Evolutionary conservation across 2,888 invertebrate species (phyloP).

Genomic region (Philonicus albiceps): DNA sequence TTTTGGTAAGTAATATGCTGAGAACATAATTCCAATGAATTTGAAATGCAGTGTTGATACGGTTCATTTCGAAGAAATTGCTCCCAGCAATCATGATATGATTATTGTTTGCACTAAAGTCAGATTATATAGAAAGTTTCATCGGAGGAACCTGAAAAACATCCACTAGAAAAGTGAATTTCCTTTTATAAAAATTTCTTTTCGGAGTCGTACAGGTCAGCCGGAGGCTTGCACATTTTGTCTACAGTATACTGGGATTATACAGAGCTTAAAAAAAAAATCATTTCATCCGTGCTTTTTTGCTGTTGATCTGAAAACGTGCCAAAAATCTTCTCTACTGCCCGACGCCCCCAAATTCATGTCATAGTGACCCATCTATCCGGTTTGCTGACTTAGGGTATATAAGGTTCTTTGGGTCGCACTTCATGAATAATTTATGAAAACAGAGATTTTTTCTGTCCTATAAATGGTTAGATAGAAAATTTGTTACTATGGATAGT

Average conservation of each 20-base stretch:
- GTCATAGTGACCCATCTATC: not conserved
- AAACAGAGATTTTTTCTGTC: not conserved
- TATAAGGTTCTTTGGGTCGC: not conserved
- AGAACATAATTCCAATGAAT: not conserved
- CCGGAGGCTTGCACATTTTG: not conserved
- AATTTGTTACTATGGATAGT: not conserved
- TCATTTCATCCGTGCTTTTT: not conserved
- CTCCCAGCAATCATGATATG: not conserved
- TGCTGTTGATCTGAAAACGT: conserved; percentile 1
- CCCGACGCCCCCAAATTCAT: not conserved
- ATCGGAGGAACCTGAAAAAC: not conserved
- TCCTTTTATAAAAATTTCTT: not conserved
- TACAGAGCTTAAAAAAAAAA: not conserved
- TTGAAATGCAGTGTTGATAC: not conserved
- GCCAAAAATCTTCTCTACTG: not conserved
- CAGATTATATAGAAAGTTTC: not conserved
- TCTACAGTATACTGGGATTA: not conserved
- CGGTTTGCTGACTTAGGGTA: not conserved
- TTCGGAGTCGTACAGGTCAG: not conserved
- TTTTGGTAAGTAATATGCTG: not conserved
- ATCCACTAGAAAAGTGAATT: not conserved
- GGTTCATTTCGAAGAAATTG: not conserved
- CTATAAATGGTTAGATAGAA: not conserved
- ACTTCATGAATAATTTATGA: conserved; percentile 7
- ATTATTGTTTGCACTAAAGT: not conserved